These are phyloP conservation scores for Poeciliopsis infans DNA, from an alignment of 2,797 vertebrate genomes.

Conservation along the genomic window DNA sequence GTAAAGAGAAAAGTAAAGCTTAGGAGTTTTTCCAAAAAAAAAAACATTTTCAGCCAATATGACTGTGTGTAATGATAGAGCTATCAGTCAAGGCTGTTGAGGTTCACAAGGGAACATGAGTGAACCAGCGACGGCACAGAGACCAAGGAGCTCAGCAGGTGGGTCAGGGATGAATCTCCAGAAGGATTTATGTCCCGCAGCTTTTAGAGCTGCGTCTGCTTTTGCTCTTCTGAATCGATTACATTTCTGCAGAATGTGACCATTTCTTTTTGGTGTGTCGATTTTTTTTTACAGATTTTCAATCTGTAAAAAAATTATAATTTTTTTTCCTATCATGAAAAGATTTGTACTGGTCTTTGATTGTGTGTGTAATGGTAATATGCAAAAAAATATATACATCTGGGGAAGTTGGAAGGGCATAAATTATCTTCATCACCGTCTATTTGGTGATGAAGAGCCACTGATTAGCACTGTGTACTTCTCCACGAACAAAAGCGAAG, in stretches of 20 bases:
- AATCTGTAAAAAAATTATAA: background rate
- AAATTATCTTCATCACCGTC: background rate
- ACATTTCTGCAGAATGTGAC: too few relatives aligned
- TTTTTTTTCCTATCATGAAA: background rate
- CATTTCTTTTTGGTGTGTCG: background rate
- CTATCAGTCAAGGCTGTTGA: background rate
- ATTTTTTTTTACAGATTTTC: background rate
- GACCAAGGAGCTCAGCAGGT: background rate
- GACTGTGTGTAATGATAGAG: background rate
- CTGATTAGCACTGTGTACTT: background rate
- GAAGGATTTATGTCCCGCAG: background rate
- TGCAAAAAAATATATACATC: background rate
- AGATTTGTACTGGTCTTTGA: background rate
- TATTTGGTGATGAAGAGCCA: background rate
- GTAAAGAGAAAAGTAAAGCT: background rate
- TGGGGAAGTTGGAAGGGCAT: background rate
- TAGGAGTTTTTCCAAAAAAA: background rate
- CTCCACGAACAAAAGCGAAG: background rate
- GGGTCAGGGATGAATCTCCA: background rate
- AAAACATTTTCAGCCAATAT: background rate
- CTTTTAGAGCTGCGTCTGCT: background rate
- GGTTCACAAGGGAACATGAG: background rate
- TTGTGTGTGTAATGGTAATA: background rate
- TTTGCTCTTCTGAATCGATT: background rate
- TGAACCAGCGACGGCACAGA: background rate